phyloP scores from a whole-genome alignment of 1,140 invertebrate species.

The Drosophila pseudoananassae region DNA sequence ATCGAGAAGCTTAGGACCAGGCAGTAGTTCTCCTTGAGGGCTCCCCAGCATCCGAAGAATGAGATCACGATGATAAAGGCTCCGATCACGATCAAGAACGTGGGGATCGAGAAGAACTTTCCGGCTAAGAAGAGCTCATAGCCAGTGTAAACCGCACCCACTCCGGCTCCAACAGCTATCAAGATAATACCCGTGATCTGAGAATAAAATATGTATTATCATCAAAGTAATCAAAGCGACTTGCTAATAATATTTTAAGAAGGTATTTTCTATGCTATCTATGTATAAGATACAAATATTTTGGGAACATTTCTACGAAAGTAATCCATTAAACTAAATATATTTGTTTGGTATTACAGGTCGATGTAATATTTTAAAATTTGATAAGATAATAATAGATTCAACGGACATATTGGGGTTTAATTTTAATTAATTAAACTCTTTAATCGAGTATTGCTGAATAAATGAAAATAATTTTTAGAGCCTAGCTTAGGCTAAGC shows the following conservation, averaged over 20 bases:
- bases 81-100: constrained; percentile 92
- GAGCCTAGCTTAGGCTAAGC: too few relatives aligned
- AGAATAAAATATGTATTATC: constrained; percentile 14
- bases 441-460: too few relatives aligned
- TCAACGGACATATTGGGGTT: neutral
- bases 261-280: neutral
- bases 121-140: constrained; percentile 88
- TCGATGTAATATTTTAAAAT: neutral
- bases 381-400: constrained; percentile 15
- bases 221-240: neutral
- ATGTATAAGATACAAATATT: constrained; percentile 1
- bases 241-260: neutral
- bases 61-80: constrained; percentile 91
- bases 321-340: constrained; percentile 13
- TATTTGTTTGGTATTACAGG: neutral
- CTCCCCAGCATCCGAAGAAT: constrained; percentile 95
- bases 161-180: constrained; percentile 87
- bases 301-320: neutral
- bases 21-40: constrained; percentile 91
- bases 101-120: constrained; percentile 87
- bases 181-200: constrained; percentile 90
- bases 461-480: too few relatives aligned
- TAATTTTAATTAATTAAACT: too few relatives aligned
- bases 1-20: constrained; percentile 92
- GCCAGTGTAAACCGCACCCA: constrained; percentile 87